These are phyloP conservation scores for Grammomys dolichurus DNA, from an alignment of 2,113 vertebrate species.

Conservation along the genomic window DNA sequence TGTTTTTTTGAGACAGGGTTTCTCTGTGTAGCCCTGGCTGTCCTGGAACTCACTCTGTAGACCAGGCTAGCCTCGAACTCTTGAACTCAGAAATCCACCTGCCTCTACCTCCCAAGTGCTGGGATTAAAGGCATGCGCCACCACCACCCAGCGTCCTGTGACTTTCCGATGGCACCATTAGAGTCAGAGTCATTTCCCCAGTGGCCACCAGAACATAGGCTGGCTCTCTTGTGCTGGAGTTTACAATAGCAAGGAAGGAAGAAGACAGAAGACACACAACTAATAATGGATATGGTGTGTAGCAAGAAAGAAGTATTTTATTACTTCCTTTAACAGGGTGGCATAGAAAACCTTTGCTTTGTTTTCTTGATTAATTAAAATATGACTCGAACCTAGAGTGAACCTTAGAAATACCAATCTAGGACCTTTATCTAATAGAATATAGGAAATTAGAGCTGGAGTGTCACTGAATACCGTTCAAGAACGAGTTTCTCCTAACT, in stretches of 20 bases:
- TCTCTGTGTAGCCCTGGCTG: too few relatives aligned
- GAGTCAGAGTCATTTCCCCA: neutral
- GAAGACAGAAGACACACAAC: neutral
- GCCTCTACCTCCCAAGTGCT: too few relatives aligned
- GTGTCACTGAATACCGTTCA: neutral
- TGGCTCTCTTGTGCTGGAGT: neutral
- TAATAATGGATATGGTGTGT: neutral
- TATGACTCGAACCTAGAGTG: constrained; percentile 7
- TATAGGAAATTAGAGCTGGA: constrained; percentile 27
- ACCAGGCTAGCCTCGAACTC: too few relatives aligned
- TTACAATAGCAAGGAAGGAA: neutral
- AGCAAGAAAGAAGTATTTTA: neutral
- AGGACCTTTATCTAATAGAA: neutral
- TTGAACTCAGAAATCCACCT: too few relatives aligned
- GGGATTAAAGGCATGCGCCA: too few relatives aligned
- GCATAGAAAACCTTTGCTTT: constrained; percentile 40
- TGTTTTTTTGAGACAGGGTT: too few relatives aligned
- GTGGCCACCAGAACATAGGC: neutral
- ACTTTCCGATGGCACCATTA: neutral
- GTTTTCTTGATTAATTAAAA: constrained; percentile 32
- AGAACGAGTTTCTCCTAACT: constrained; percentile 38
- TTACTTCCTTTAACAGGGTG: neutral
- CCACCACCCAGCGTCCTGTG: too few relatives aligned
- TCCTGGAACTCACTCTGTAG: too few relatives aligned
- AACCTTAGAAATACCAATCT: constrained; percentile 12